A percentile compares a stretch with the other conserved stretches of the same genome.
Conservation (phyloP, 2,113 vertebrate species). For the Platysternon megacephalum region DNA sequence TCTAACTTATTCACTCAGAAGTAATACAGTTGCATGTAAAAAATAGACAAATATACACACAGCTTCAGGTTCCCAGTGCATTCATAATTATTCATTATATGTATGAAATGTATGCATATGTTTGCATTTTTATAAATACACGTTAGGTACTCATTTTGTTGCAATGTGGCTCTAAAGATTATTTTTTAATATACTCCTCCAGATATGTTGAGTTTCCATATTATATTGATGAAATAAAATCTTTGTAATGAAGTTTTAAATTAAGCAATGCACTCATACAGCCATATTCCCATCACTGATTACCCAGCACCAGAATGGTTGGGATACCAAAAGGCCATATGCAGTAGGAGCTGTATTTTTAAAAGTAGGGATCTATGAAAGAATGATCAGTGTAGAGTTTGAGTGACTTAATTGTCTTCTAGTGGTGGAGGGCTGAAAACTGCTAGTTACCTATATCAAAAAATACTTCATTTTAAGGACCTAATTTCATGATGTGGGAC, state of each 20-base stretch:
- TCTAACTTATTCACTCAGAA: not conserved
- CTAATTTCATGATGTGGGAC: slow-evolving; percentile 36
- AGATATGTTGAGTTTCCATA: not conserved
- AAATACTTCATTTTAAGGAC: slow-evolving; percentile 59
- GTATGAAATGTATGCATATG: not conserved
- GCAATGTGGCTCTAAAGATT: not conserved
- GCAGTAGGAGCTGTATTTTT: slow-evolving; percentile 46
- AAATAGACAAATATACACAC: not conserved
- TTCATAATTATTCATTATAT: not conserved
- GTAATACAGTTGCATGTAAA: not conserved
- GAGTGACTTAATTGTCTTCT: slow-evolving; percentile 40
- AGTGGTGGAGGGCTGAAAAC: slow-evolving; percentile 56
- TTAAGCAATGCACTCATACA: not conserved
- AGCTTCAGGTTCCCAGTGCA: slow-evolving; percentile 10
- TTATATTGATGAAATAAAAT: slow-evolving; percentile 30
- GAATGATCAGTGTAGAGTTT: slow-evolving; percentile 48
- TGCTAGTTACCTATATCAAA: slow-evolving; percentile 32
- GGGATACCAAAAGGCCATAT: slow-evolving; percentile 39
- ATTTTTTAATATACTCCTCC: slow-evolving; percentile 15
- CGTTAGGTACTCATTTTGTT: not conserved
- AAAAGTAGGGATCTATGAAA: slow-evolving; percentile 61
- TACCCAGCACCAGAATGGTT: slow-evolving; percentile 27
- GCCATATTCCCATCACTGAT: slow-evolving; percentile 37
- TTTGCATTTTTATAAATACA: not conserved
- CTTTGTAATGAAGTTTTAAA: slow-evolving; percentile 55